phyloP scores from a whole-genome alignment of 2,113 vertebrate genomes.

The Epinephelus fuscoguttatus region DNA sequence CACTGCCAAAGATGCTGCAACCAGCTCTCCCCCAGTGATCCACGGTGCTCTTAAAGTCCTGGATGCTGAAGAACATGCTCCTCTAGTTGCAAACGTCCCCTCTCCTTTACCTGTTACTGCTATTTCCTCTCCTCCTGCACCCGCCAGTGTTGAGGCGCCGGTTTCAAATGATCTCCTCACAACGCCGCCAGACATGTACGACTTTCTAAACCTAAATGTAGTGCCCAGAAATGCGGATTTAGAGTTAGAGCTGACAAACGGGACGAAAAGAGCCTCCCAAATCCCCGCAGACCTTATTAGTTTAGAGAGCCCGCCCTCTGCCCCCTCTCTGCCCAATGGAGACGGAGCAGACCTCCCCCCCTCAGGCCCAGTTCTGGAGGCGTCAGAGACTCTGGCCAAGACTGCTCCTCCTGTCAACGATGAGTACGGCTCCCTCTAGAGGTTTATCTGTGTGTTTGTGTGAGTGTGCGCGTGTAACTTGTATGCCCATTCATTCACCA shows the following conservation, averaged over 20 bases:
- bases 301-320: constrained; percentile 86
- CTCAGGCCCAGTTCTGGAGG: constrained; percentile 94
- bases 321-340: constrained; percentile 90
- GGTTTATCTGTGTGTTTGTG: constrained; percentile 82
- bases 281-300: constrained; percentile 82
- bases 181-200: constrained; percentile 45
- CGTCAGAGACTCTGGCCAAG: constrained; percentile 93
- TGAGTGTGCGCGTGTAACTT: constrained; percentile 62
- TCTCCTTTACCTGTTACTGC: constrained; percentile 55
- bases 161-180: constrained; percentile 27
- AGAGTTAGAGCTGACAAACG: constrained; percentile 84
- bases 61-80: constrained; percentile 29
- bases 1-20: constrained; percentile 31
- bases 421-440: constrained; percentile 92
- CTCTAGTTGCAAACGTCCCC: constrained; percentile 45
- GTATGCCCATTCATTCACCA: constrained; percentile 83
- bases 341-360: constrained; percentile 94
- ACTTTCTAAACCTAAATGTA: constrained; percentile 64
- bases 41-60: constrained; percentile 25
- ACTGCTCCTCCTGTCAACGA: constrained; percentile 92
- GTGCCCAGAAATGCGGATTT: constrained; percentile 82
- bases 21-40: constrained; percentile 31
- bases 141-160: not conserved
- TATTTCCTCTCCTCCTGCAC: not conserved
- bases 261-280: constrained; percentile 82